Conservation (phyloP, 2,888 invertebrate genomes). For the Ormyrus labotus region DNA sequence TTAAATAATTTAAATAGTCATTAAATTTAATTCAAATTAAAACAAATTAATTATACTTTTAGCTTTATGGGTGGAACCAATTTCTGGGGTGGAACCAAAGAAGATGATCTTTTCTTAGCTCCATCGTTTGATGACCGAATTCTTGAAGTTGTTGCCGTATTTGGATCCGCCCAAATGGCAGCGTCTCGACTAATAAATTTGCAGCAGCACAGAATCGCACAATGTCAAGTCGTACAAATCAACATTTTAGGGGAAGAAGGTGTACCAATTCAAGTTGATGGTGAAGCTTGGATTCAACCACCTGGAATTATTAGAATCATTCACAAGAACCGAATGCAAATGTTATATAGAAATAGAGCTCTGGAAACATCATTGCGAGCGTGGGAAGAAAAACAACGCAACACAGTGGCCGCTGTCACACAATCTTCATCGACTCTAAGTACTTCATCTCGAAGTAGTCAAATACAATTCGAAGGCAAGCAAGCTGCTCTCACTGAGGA, state of each 20-base stretch:
- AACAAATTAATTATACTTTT: constrained; percentile 61
- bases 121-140: constrained; percentile 98
- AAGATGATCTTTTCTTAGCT: constrained; percentile 92
- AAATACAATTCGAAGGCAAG: constrained; percentile 76
- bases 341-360: constrained; percentile 93
- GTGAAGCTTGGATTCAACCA: constrained; percentile 98
- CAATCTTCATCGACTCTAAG: constrained; percentile 68
- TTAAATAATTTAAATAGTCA: neutral
- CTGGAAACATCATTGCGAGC: constrained; percentile 92
- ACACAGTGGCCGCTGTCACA: constrained; percentile 72
- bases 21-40: neutral
- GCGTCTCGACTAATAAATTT: constrained; percentile 95
- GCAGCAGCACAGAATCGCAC: constrained; percentile 97
- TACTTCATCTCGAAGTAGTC: constrained; percentile 61
- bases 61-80: constrained; percentile 99
- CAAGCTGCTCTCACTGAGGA: constrained; percentile 79
- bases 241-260: constrained; percentile 95
- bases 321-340: constrained; percentile 97
- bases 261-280: constrained; percentile 97
- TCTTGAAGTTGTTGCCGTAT: constrained; percentile 97
- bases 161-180: constrained; percentile 98
- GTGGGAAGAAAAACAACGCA: constrained; percentile 90
- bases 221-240: constrained; percentile 96
- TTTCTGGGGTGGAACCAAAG: constrained; percentile 97
- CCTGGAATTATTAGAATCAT: constrained; percentile 97